phyloP scores from a whole-genome alignment of 53 echinoderm and acorn worm genomes.

The Hippasteria phrygiana region DNA sequence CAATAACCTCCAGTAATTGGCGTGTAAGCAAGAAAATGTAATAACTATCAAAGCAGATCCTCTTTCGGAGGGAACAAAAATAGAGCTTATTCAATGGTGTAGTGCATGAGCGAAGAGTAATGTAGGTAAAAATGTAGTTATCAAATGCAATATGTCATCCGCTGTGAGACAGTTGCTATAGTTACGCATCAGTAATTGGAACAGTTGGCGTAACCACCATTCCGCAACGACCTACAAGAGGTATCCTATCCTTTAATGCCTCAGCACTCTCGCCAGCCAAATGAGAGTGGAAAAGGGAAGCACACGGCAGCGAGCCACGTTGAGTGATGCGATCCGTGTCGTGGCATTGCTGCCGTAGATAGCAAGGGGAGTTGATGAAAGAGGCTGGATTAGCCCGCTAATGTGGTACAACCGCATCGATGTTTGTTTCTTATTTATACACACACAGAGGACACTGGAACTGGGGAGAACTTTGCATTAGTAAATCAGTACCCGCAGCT shows the following conservation, averaged over 20 bases:
- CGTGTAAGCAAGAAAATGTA: no score
- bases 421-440: background rate
- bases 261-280: background rate
- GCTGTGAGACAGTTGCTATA: background rate
- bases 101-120: no score
- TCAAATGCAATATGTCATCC: background rate
- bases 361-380: constrained; percentile 10
- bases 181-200: background rate
- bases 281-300: constrained; percentile 2
- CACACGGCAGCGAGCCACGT: background rate
- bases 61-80: no score
- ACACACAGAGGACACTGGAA: background rate
- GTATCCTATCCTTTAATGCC: background rate
- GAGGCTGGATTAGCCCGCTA: background rate
- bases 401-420: background rate
- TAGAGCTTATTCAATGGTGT: no score
- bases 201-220: background rate
- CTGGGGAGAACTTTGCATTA: background rate
- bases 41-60: no score
- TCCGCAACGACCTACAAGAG: background rate
- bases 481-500: background rate
- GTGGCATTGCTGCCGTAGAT: background rate
- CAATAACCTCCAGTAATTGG: no score
- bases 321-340: constrained; percentile 3
- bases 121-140: background rate